Evolutionary conservation across 2,113 vertebrate species (phyloP), one percentile per base, ranked within the genome.

Genomic region (Bubo blakistoni): DNA sequence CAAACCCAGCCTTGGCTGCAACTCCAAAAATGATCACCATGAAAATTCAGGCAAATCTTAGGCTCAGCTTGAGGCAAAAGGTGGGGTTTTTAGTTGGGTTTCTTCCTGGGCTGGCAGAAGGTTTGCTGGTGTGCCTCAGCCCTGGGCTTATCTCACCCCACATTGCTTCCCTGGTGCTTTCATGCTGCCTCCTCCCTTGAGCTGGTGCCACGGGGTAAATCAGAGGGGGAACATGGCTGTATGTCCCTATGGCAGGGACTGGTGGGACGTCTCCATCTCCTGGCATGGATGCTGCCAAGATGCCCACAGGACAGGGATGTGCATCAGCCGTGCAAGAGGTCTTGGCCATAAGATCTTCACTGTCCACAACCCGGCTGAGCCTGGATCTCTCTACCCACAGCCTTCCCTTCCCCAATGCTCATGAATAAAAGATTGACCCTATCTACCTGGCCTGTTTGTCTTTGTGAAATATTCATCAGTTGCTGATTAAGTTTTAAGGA

Each of bases 401-500:
- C 72, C 47, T 85, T 79, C 80, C 61, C 14, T 91, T 94, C 92
- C 83, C 52, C 5, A 6, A 21, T 13, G 57, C 62, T 86, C 94
- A 85, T 97, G 78, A 96, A 97, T 97, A 96, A 97, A 94, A 85
- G 24, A 97, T 96, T 47, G 29, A 20, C 77, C 73, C 22, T 18
- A n/a, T 82, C 88, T 95, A 97, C 96, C 96, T 95, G 95, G 95
- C 82, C 96, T 97, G 88, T 97, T 97, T 97, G 97, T 97, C 90
- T 58, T 88, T 11, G 10, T 97, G 73, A 97, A 97, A 96, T 94
- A 97, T 97, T 97, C 21, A 97, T 96, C 4, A 4, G 46, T 25
- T 82, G 92, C 97, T 97, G 86, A 96, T 97, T 97, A 97, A 97
- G 88, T 92, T 97, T 97, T 97, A 91, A 97, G 94, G 86, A 96